phyloP scores from a whole-genome alignment of 2,888 invertebrate species.

The Polylopha cassiicola region DNA sequence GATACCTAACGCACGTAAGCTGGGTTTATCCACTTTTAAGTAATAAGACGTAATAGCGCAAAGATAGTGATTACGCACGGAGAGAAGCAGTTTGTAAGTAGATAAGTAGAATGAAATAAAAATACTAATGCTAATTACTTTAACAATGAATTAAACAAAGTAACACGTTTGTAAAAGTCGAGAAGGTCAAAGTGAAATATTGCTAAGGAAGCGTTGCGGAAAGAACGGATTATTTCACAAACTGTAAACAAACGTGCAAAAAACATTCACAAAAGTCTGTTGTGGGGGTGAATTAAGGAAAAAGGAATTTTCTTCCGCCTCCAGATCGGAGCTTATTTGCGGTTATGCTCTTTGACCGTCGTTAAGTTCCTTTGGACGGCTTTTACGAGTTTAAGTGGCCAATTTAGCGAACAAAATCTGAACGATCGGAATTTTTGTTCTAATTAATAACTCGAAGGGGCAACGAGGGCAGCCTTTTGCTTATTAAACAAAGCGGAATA shows the following conservation, averaged over 20 bases:
- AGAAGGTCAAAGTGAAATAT: constrained; percentile 14
- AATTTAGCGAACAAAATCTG: constrained; percentile 73
- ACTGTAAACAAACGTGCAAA: constrained; percentile 62
- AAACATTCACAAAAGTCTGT: constrained; percentile 57
- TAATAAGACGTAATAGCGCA: no score
- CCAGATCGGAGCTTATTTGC: constrained; percentile 75
- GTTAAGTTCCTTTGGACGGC: constrained; percentile 73
- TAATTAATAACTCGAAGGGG: constrained; percentile 69
- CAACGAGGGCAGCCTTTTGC: constrained; percentile 53
- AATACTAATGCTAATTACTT: no score
- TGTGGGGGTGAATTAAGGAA: constrained; percentile 70
- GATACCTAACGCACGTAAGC: constrained; percentile 5
- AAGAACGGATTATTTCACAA: constrained; percentile 50
- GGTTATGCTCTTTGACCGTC: constrained; percentile 78
- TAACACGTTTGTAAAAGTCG: constrained; percentile 12
- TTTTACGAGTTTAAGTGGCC: constrained; percentile 75
- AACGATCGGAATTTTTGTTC: constrained; percentile 74
- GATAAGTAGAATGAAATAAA: no score
- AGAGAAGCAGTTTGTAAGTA: no score
- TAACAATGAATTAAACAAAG: no score
- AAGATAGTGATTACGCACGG: no score
- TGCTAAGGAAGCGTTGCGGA: constrained; percentile 14
- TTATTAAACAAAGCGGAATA: constrained; percentile 62
- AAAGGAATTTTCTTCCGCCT: constrained; percentile 68
- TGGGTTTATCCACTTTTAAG: no score